These are phyloP conservation scores for Sphaerophoria taeniata DNA, from an alignment of 2,888 invertebrate species.

Conservation along the genomic window DNA sequence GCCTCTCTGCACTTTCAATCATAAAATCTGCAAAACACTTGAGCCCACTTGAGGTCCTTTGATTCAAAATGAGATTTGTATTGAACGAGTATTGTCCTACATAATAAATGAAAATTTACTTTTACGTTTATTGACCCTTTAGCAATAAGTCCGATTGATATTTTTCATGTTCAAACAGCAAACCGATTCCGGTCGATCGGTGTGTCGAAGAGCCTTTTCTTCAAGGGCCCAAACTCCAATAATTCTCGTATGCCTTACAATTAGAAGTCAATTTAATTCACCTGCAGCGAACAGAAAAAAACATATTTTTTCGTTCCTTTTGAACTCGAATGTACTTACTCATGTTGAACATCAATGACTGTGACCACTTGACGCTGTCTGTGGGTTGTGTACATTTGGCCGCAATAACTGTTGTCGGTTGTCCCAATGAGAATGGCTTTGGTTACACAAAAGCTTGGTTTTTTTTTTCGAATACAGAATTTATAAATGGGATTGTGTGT, in stretches of 20 bases:
- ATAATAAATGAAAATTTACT: neutral
- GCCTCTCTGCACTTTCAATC: conserved; percentile 7
- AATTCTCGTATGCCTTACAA: conserved; percentile 34
- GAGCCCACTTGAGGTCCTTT: conserved; percentile 23
- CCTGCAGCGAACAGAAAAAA: conserved; percentile 47
- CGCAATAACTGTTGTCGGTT: conserved; percentile 38
- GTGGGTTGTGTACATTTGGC: conserved; percentile 63
- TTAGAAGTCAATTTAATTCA: conserved; percentile 62
- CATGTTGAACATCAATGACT: conserved; percentile 64
- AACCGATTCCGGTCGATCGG: conserved; percentile 22
- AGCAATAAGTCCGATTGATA: conserved; percentile 40
- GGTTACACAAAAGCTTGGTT: conserved; percentile 60
- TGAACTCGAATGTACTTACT: conserved; percentile 48
- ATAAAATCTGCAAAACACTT: conserved; percentile 21
- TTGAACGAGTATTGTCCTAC: conserved; percentile 29
- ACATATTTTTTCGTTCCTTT: conserved; percentile 20
- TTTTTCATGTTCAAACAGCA: conserved; percentile 54
- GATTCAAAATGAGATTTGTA: conserved; percentile 28
- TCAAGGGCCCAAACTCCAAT: conserved; percentile 6
- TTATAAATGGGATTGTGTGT: conserved; percentile 9
- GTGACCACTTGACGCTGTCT: conserved; percentile 60
- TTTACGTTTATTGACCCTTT: conserved; percentile 13
- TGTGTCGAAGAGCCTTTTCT: conserved; percentile 5
- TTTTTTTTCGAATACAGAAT: conserved; percentile 2
- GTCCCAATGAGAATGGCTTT: conserved; percentile 36